These are phyloP conservation scores for Cyphomyrus discorhynchus DNA, from an alignment of 2,113 vertebrate genomes.

Conservation along the genomic window DNA sequence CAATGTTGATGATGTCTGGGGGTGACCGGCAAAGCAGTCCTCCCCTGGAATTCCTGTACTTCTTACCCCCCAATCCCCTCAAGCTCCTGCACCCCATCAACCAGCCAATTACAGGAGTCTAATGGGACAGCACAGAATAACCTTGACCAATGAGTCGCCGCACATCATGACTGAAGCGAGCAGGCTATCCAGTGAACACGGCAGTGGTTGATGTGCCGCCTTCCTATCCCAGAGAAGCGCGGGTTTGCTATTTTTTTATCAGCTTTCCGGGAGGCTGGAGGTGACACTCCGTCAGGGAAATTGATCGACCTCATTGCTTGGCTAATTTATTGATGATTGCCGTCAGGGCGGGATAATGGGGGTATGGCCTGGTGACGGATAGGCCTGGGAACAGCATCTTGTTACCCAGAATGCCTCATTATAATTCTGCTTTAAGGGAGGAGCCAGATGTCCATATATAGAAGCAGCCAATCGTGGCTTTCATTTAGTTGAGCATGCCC, in stretches of 20 bases:
- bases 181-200: not conserved
- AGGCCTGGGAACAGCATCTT: slow-evolving; percentile 31
- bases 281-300: slow-evolving; percentile 62
- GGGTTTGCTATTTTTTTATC: slow-evolving; percentile 24
- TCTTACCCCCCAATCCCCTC: not conserved
- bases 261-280: slow-evolving; percentile 52
- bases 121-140: not conserved
- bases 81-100: not conserved
- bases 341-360: slow-evolving; percentile 54
- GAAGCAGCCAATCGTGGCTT: not conserved
- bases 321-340: slow-evolving; percentile 65
- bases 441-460: not conserved
- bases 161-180: not conserved
- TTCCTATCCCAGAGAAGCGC: slow-evolving; percentile 16
- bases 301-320: slow-evolving; percentile 58
- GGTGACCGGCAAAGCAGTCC: not conserved
- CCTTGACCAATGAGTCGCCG: not conserved
- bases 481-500: not conserved
- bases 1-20: not conserved
- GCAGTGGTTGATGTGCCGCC: not conserved
- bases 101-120: not conserved
- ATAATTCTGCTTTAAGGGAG: not conserved
- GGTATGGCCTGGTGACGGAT: slow-evolving; percentile 52
- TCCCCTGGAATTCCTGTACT: not conserved
- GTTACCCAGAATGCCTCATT: slow-evolving; percentile 27